These are phyloP conservation scores for Tragopan temminckii DNA, from an alignment of 2,797 vertebrate genomes.

Conservation along the genomic window DNA sequence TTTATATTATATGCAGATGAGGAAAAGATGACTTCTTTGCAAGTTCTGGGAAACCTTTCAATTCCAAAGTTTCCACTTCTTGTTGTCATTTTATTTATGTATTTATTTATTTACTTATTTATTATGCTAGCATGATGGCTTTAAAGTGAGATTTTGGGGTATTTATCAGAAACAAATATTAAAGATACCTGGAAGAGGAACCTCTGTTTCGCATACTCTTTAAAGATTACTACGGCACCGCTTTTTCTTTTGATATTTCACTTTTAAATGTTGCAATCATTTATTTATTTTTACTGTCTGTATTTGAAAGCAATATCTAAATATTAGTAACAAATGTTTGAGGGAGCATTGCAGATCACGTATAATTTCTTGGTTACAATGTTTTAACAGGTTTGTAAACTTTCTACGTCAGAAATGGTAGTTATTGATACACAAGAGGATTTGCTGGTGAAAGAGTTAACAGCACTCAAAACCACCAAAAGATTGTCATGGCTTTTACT, in stretches of 20 bases:
- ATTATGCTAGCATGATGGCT: no score
- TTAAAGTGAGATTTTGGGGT: neutral
- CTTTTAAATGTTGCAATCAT: neutral
- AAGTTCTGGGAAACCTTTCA: neutral
- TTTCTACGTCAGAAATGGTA: conserved; percentile 68
- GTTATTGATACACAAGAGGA: conserved; percentile 80
- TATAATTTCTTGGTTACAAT: conserved; percentile 46
- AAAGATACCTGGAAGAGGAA: neutral
- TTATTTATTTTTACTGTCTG: neutral
- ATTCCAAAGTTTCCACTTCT: neutral
- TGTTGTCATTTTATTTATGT: neutral
- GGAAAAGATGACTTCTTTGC: neutral
- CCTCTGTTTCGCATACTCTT: neutral
- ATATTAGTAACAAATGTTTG: neutral
- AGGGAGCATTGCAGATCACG: neutral
- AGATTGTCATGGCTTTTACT: conserved; percentile 82
- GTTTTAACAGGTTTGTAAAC: conserved; percentile 73
- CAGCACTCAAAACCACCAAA: conserved; percentile 83
- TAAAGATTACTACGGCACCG: neutral
- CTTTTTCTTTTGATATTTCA: neutral
- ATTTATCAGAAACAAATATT: neutral
- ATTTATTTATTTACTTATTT: no score
- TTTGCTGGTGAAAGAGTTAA: conserved; percentile 85
- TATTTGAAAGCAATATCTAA: neutral
- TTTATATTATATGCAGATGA: neutral